Evolutionary conservation across 2,888 invertebrate genomes (phyloP).

Genomic region (Microctonus brassicae): DNA sequence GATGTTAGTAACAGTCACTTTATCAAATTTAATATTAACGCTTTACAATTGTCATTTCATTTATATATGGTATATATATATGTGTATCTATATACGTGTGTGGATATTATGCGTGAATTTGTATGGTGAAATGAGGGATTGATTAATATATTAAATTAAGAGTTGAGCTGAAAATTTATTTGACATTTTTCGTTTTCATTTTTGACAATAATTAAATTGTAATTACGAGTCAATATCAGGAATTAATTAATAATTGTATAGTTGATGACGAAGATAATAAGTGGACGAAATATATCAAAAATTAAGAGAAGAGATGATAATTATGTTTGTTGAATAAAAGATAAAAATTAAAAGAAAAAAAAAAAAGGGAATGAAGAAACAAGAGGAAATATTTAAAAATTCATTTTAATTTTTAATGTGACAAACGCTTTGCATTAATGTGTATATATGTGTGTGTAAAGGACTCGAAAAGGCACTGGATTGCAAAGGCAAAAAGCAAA

Average conservation of each 20-base stretch:
- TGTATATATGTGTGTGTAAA: not conserved
- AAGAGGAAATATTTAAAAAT: not conserved
- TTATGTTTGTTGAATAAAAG: too few species aligned
- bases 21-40: conserved; percentile 12
- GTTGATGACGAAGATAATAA: too few species aligned
- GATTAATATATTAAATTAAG: not conserved
- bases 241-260: not conserved
- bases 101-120: not conserved
- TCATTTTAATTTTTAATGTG: not conserved
- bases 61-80: too few species aligned
- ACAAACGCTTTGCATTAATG: conserved; percentile 5
- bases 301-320: too few species aligned
- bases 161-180: not conserved
- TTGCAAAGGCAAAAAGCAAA: not conserved
- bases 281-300: too few species aligned
- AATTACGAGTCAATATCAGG: not conserved
- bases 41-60: not conserved
- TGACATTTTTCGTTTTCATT: not conserved
- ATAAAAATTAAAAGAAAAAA: too few species aligned
- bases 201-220: not conserved
- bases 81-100: not conserved
- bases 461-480: not conserved
- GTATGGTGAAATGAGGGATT: not conserved
- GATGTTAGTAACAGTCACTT: conserved; percentile 10
- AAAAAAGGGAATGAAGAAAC: not conserved